phyloP scores from a whole-genome alignment of 2,113 vertebrate genomes.

The Callipepla squamata region DNA sequence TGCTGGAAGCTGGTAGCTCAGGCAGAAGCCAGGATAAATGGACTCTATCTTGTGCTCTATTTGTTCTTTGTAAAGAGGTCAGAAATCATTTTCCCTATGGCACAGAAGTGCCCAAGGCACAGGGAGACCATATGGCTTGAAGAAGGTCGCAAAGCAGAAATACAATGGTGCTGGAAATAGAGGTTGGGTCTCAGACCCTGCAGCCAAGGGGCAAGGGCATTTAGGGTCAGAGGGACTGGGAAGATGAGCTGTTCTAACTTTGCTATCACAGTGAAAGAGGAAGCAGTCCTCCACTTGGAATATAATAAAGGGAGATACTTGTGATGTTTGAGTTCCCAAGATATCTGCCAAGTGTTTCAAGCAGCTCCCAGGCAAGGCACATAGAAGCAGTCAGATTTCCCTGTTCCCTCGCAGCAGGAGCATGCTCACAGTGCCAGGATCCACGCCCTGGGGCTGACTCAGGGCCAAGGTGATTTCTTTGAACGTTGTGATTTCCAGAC shows the following conservation, averaged over 20 bases:
- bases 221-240: fast-evolving
- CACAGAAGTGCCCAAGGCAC: not conserved
- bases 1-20: not conserved
- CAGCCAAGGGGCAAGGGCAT: not conserved
- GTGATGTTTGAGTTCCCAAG: not conserved
- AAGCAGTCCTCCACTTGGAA: not conserved
- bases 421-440: not conserved
- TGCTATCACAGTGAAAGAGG: not conserved
- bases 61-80: not conserved
- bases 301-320: not conserved
- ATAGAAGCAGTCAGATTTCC: not conserved
- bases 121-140: not conserved
- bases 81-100: not conserved
- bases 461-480: not conserved
- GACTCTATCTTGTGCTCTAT: not conserved
- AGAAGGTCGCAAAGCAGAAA: not conserved
- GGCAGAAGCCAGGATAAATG: not conserved
- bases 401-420: not conserved
- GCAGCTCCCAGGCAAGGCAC: not conserved
- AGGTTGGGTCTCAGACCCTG: not conserved
- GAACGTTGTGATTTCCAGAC: not conserved
- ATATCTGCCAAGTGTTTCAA: not conserved
- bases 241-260: not conserved
- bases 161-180: not conserved
- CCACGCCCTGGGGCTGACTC: not conserved